A percentile compares a stretch with the other conserved stretches of the same genome.
Conservation (phyloP, 2,888 invertebrate genomes). For the Trichopria drosophilae region DNA sequence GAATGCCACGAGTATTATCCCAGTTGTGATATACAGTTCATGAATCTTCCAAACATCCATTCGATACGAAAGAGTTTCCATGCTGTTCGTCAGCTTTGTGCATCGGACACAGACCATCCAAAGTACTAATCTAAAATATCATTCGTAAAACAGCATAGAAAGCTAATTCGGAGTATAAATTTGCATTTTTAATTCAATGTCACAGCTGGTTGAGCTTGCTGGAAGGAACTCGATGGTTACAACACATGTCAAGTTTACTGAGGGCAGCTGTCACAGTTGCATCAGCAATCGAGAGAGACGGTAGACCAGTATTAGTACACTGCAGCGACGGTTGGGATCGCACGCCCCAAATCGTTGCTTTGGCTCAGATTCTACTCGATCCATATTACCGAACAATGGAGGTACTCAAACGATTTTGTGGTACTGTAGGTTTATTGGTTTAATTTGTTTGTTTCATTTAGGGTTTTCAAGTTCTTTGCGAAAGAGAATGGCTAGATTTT, state of each 20-base stretch:
- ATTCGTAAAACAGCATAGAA: no score
- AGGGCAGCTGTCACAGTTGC: conserved; percentile 81
- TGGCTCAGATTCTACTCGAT: conserved; percentile 90
- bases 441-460: conserved; percentile 52
- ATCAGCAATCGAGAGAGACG: conserved; percentile 77
- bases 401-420: conserved; percentile 58
- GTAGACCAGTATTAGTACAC: conserved; percentile 91
- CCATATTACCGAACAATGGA: conserved; percentile 92
- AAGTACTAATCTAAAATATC: conserved; percentile 63
- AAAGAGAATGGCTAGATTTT: conserved; percentile 96
- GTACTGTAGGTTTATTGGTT: conserved; percentile 4
- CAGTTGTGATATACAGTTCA: conserved; percentile 92
- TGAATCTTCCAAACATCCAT: conserved; percentile 97
- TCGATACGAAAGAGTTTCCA: conserved; percentile 91
- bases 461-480: conserved; percentile 92
- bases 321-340: conserved; percentile 99
- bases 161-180: no score
- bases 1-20: conserved; percentile 96
- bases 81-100: conserved; percentile 76
- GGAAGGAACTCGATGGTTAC: conserved; percentile 90
- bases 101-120: conserved; percentile 76
- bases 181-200: no score
- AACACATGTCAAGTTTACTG: conserved; percentile 83
- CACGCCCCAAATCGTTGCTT: conserved; percentile 93
- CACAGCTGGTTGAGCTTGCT: conserved; percentile 85